A percentile compares a stretch with the other conserved stretches of the same genome.
Conservation (phyloP, 2,888 invertebrate genomes). For the Oligia fasciuncula region DNA sequence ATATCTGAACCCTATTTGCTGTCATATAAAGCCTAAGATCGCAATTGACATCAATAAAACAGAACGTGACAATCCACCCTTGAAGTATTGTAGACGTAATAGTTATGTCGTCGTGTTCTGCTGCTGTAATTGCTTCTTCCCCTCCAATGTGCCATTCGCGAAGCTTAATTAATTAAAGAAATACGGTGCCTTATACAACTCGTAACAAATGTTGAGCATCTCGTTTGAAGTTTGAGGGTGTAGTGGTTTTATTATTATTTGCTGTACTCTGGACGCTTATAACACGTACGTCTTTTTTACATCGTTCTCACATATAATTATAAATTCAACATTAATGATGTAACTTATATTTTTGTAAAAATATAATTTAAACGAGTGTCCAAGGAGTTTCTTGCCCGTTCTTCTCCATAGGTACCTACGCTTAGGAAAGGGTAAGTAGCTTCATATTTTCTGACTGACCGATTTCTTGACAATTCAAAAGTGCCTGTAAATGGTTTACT, state of each 20-base stretch:
- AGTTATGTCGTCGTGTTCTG: slow-evolving; percentile 18
- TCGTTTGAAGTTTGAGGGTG: slow-evolving; percentile 1
- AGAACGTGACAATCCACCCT: slow-evolving; percentile 1
- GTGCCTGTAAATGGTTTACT: too few species aligned
- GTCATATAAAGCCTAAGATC: not conserved
- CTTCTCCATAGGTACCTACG: too few species aligned
- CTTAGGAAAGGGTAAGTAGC: too few species aligned
- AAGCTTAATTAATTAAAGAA: slow-evolving; percentile 47
- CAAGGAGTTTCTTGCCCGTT: too few species aligned
- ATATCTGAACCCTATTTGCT: not conserved
- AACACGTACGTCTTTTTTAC: too few species aligned
- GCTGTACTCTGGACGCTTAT: too few species aligned
- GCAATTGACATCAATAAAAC: not conserved
- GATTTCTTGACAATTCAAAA: too few species aligned
- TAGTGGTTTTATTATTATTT: not conserved
- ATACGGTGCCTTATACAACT: slow-evolving; percentile 28
- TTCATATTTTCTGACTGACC: too few species aligned
- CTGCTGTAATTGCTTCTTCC: slow-evolving; percentile 29
- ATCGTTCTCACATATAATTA: too few species aligned
- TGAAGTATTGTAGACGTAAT: slow-evolving; percentile 24
- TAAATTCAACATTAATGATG: too few species aligned
- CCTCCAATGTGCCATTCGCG: slow-evolving; percentile 12
- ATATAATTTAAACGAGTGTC: too few species aligned
- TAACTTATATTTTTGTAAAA: too few species aligned
- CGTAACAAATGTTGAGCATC: slow-evolving; percentile 30